phyloP scores from a whole-genome alignment of 2,888 invertebrate species.

The Netelia virgata region DNA sequence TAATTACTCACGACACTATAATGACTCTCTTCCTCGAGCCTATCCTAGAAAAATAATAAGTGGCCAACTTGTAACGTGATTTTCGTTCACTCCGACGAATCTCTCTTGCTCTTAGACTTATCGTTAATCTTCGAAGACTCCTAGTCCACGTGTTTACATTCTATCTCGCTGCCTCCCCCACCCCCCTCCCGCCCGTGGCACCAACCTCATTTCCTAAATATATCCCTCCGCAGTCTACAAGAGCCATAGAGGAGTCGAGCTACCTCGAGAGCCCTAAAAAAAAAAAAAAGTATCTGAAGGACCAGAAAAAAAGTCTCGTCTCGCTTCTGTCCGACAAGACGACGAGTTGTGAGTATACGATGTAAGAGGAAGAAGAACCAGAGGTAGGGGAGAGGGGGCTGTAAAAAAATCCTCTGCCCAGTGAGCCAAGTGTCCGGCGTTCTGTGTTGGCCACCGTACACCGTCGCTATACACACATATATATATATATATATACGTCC shows the following conservation, averaged over 20 bases:
- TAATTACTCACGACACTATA: constrained; percentile 9
- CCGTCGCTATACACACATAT: constrained; percentile 53
- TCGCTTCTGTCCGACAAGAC: constrained; percentile 67
- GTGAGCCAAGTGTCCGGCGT: constrained; percentile 73
- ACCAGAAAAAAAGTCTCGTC: constrained; percentile 64
- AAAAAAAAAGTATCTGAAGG: constrained; percentile 65
- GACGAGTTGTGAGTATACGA: constrained; percentile 44
- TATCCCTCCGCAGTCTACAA: constrained; percentile 52
- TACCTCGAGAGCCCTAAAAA: constrained; percentile 51
- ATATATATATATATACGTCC: background rate
- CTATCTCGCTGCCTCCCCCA: constrained; percentile 4
- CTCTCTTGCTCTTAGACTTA: constrained; percentile 40
- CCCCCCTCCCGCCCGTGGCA: background rate
- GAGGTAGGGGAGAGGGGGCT: constrained; percentile 22
- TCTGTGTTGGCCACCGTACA: constrained; percentile 66
- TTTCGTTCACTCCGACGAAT: constrained; percentile 43
- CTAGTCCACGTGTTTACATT: constrained; percentile 59
- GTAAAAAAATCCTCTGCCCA: constrained; percentile 57
- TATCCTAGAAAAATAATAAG: constrained; percentile 55
- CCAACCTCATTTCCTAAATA: constrained; percentile 67
- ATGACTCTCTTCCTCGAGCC: constrained; percentile 33
- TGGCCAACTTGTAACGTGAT: constrained; percentile 55
- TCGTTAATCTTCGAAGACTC: constrained; percentile 63
- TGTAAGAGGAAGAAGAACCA: constrained; percentile 7
- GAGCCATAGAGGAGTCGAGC: constrained; percentile 22